Base-by-base conservation (phyloP, 2,888 invertebrate species). In the Julus scandinavius region DNA sequence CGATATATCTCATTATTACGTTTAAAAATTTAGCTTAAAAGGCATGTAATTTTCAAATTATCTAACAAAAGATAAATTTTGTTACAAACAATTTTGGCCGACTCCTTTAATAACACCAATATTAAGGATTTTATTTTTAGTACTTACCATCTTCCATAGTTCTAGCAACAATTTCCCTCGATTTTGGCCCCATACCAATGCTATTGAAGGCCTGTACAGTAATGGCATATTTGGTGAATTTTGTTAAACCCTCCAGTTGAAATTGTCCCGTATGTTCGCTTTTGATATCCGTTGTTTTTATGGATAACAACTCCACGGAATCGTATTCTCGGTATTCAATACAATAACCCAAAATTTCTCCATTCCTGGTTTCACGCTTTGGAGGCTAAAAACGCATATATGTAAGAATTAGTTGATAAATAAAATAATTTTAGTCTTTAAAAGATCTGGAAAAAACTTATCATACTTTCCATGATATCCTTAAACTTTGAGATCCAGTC, bases 281-380 rank as follows among this genome's bases (percentile, higher is more conserved):
- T 83, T 86, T 86, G 2, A 80, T n/a, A 40, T 88, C 86, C 13
- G 72, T 58, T 11, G 86, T 86, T 50, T 85, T 86, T 20, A 89
- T 86, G 15, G 86, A 41, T n/a, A 72, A 89, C 20, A 50, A 40
- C 86, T 88, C 86, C 17, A n/a, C 72, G 1, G 89, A 80, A 90
- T 90, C 88, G 90, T 90, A 93, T 91, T 94, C 94, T 87, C 94
- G 94, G 93, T 95, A 96, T 88, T 95, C 95, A 50, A 96, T 94
- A n/a, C 89, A 89, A 92, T 97, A 97, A 89, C 97, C 97, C 92
- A 94, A 94, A 90, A 98, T 96, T 93, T 97, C 97, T 87, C 97
- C 97, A 91, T 98, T 97, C 97, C 97, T 97, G 92, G 97, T 96
- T 90, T 96, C 95, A 58, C 96, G 95, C 92, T 95, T 94, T 91